These are phyloP conservation scores for Sinhomidia bicolor DNA, from an alignment of 2,888 invertebrate species.

Conservation along the genomic window DNA sequence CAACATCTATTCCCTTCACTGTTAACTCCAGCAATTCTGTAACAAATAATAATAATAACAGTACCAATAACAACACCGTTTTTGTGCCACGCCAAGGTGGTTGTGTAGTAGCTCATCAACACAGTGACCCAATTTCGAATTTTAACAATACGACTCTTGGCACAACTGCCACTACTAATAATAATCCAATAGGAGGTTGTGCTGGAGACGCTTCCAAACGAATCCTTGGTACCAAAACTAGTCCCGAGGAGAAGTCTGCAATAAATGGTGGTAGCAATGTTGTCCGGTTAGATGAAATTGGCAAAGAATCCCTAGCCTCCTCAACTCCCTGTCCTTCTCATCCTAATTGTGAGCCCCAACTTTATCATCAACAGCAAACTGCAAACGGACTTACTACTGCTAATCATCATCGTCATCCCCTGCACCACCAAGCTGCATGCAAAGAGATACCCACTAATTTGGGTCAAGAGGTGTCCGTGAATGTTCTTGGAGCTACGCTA, in stretches of 20 bases:
- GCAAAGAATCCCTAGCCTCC: conserved; percentile 55
- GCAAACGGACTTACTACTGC: conserved; percentile 10
- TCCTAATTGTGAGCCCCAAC: conserved; percentile 54
- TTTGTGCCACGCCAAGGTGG: conserved; percentile 31
- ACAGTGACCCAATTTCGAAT: conserved; percentile 15
- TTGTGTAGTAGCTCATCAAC: conserved; percentile 10
- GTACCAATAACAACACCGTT: conserved; percentile 32
- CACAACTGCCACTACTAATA: conserved; percentile 70
- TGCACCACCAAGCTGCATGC: conserved; percentile 57
- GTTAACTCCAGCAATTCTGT: conserved; percentile 52
- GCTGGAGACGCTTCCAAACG: conserved; percentile 18
- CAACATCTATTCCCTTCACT: conserved; percentile 6
- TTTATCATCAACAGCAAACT: not conserved
- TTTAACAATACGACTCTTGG: conserved; percentile 48
- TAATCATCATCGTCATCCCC: conserved; percentile 77
- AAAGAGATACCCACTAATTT: conserved; percentile 11
- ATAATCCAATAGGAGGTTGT: conserved; percentile 2
- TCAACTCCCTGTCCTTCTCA: conserved; percentile 49
- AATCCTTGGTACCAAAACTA: conserved; percentile 16
- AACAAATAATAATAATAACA: conserved; percentile 42
- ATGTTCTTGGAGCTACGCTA: not conserved
- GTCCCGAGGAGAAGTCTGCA: conserved; percentile 48
- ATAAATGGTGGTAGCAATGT: conserved; percentile 42
- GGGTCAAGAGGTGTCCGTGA: conserved; percentile 2
- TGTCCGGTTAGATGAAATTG: conserved; percentile 51